A percentile compares a stretch with the other conserved stretches of the same genome.
phyloP scores from a whole-genome alignment of 2,888 invertebrate species.

The Lordiphosa fenestrarum region DNA sequence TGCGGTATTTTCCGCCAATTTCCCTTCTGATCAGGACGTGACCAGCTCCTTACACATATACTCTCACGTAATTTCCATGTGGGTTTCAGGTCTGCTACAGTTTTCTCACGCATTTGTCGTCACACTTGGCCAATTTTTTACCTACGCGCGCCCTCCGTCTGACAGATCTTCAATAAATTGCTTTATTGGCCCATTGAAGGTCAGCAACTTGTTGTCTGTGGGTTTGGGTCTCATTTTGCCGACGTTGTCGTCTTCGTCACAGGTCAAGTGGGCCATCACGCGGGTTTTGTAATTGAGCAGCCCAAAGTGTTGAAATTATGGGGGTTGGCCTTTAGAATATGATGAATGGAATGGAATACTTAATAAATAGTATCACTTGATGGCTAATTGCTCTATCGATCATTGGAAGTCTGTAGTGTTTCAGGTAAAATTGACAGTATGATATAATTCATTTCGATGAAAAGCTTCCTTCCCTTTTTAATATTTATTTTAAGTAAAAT shows the following conservation, averaged over 20 bases:
- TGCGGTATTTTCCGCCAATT: constrained; percentile 67
- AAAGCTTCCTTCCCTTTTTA: too few relatives aligned
- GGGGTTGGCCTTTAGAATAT: constrained; percentile 62
- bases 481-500: too few relatives aligned
- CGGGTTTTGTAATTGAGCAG: constrained; percentile 37
- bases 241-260: constrained; percentile 10
- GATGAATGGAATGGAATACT: constrained; percentile 2
- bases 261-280: constrained; percentile 26
- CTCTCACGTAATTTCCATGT: constrained; percentile 58
- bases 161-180: constrained; percentile 62
- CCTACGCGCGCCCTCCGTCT: constrained; percentile 35
- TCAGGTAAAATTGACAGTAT: too few relatives aligned
- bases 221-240: constrained; percentile 26
- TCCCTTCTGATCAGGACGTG: constrained; percentile 57
- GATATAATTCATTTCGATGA: too few relatives aligned
- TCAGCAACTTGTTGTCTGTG: constrained; percentile 54
- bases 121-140: constrained; percentile 63
- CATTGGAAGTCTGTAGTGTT: too few relatives aligned
- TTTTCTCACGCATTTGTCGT: constrained; percentile 65
- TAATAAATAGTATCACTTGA: too few relatives aligned
- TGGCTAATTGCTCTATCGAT: too few relatives aligned
- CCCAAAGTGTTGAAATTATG: constrained; percentile 42
- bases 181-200: constrained; percentile 71
- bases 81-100: constrained; percentile 45
- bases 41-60: constrained; percentile 12